Base-by-base conservation (phyloP, 2,113 vertebrate species). In the Promerops cafer region DNA sequence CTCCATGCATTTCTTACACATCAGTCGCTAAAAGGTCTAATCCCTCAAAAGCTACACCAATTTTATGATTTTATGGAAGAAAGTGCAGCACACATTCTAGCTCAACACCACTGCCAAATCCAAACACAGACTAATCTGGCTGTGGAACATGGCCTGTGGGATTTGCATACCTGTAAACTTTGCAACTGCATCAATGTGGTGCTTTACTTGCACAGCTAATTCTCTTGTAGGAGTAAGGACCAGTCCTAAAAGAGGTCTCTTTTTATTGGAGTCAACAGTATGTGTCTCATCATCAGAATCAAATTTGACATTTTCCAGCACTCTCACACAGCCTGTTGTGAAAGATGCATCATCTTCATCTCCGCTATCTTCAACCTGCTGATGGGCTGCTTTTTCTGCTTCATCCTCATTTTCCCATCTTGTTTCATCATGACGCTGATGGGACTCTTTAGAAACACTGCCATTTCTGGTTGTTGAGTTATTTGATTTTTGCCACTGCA, bases 221-320 rank as follows among this genome's bases (percentile, higher is more conserved):
- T 99, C 99, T 95, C 99, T 98, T 45, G 99, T 99, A 47, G 99
- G 99, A 40, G 99, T 98, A 85, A 99, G 98, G 76, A 99, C 98
- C 60, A 99, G 97, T 7, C 99, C 99, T 23, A 99, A 98, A 68
- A 99, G 98, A 82, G 99, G 99, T 13, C 65, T 97, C 83, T 84
- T 96, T 37, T 83, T 87, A 50, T 59, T 28, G 3, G 37, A 56
- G 50, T 42, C 79, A 88, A 39, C 63, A 49, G 23, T 28, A 71
- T 21, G 39, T n/a, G 54, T 11, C 61, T 40, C 2, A 0, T 65
- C 56, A 18, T 78, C n/a, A 4, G 75, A 96, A 88, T 97, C 86
- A n/a, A 97, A 94, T 42, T 96, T 95, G 39, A 70, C 52, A 31
- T 96, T 79, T 81, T 97, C 88, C 21, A 97, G 88, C 39, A 97